Evolutionary conservation across 2,888 invertebrate species (phyloP), one percentile per base, ranked within the genome.

Genomic region (Eupithecia pulchellata): DNA sequence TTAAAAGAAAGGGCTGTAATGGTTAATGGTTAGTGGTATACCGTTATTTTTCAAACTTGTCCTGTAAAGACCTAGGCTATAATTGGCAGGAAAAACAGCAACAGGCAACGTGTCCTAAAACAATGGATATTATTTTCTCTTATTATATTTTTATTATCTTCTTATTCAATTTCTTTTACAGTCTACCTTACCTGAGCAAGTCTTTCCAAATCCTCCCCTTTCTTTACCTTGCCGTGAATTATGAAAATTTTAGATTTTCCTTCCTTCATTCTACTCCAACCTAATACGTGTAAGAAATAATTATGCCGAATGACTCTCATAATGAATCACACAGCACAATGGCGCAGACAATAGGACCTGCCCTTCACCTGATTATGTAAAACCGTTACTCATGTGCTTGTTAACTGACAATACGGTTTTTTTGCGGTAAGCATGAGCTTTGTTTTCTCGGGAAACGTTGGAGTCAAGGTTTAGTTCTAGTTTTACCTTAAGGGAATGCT

Each of bases 321-420:
- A 74, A 64, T 78, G 77, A 76, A 62, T 78, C 76, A 75, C 29
- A 74, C 64, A 68, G 66, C 68, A 68, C 68, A 68, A 47, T 65
- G 14, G 36, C 76, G 52, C 52, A 52, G 69, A 78, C 78, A 79
- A 78, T 77, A 72, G 71, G 76, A 52, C 25, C 25, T 68, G 71
- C 82, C 87, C 86, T 86, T 87, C 83, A 84, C 84, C 87, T 79
- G 76, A 74, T 81, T 86, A 84, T 86, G 82, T 70, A 80, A 84
- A 84, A 73, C 55, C 64, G 32, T 71, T 71, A 76, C 34, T 75
- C 76, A 75, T 73, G 71, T 75, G 62, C 71, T 76, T 77, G 77
- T 76, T 42, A 64, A 58, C 13, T 74, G 70, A 79, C 79, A 79
- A 80, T 74, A 74, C 73, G 69, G 64, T 42, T 68, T 72, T 58